Evolutionary conservation across 2,888 invertebrate genomes (phyloP).

Genomic region (Eupithecia tripunctaria): DNA sequence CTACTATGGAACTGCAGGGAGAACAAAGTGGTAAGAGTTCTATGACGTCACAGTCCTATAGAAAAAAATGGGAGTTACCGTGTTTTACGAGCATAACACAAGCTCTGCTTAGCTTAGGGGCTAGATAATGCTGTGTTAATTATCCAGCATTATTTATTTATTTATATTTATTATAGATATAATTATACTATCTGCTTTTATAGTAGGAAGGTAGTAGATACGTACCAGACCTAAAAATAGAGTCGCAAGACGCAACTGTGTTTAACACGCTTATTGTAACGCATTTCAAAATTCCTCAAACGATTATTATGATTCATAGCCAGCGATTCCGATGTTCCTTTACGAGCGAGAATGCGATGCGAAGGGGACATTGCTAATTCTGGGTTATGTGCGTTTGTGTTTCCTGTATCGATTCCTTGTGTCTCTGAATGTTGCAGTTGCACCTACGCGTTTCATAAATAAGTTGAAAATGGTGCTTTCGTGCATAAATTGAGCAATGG

Average conservation of each 20-base stretch:
- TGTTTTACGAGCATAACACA: too few relatives aligned
- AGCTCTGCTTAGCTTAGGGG: too few relatives aligned
- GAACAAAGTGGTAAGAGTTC: too few relatives aligned
- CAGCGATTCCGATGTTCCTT: slow-evolving; percentile 36
- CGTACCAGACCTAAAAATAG: not conserved
- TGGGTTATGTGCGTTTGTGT: slow-evolving; percentile 59
- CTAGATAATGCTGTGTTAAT: too few relatives aligned
- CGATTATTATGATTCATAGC: slow-evolving; percentile 9
- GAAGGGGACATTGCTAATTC: slow-evolving; percentile 69
- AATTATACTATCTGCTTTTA: too few relatives aligned
- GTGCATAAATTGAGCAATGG: not conserved
- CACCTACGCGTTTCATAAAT: not conserved
- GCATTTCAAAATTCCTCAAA: not conserved
- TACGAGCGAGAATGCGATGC: slow-evolving; percentile 49
- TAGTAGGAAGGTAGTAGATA: too few relatives aligned
- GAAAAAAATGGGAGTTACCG: too few relatives aligned
- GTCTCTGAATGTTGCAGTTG: slow-evolving; percentile 40
- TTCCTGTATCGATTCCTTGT: slow-evolving; percentile 76
- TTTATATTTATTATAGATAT: too few relatives aligned
- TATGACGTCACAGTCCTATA: too few relatives aligned
- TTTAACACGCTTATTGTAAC: not conserved
- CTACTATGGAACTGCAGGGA: too few relatives aligned
- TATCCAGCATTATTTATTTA: too few relatives aligned
- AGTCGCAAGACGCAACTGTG: not conserved
- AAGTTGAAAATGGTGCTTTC: not conserved